A percentile compares a stretch with the other conserved stretches of the same genome.
Evolutionary conservation across 2,888 invertebrate genomes (phyloP).

Genomic region (Ellobium chinense): DNA sequence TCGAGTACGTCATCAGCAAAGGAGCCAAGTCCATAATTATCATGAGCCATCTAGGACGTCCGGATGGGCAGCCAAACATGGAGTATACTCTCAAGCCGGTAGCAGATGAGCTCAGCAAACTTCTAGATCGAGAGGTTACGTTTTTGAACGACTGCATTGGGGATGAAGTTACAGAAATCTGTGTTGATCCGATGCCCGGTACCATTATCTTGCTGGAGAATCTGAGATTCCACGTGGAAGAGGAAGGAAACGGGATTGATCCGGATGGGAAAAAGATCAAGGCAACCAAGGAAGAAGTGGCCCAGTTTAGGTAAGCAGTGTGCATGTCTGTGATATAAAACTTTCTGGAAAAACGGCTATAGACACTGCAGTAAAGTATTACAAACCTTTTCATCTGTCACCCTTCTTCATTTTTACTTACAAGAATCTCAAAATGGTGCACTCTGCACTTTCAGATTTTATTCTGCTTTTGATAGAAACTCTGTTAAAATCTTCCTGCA

Average conservation of each 20-base stretch:
- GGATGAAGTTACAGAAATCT: constrained; percentile 91
- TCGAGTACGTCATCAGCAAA: constrained; percentile 94
- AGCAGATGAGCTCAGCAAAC: constrained; percentile 91
- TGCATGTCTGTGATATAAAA: too few relatives aligned
- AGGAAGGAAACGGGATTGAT: constrained; percentile 98
- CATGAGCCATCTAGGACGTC: constrained; percentile 98
- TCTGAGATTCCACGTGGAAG: constrained; percentile 96
- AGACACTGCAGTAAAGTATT: too few relatives aligned
- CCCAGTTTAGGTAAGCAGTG: constrained; percentile 91
- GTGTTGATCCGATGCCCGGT: constrained; percentile 92
- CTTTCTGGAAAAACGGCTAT: too few relatives aligned
- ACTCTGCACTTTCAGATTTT: background rate
- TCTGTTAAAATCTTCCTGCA: too few relatives aligned
- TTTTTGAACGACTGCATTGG: constrained; percentile 95
- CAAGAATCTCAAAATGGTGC: background rate
- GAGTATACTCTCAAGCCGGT: constrained; percentile 97
- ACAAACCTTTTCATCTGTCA: too few relatives aligned
- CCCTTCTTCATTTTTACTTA: too few relatives aligned
- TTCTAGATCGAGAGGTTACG: constrained; percentile 85
- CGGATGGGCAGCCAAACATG: constrained; percentile 91
- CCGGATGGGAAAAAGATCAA: constrained; percentile 90
- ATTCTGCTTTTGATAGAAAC: too few relatives aligned
- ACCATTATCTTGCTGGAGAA: constrained; percentile 96
- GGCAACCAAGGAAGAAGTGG: constrained; percentile 92
- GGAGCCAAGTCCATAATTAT: constrained; percentile 96